A percentile compares a stretch with the other conserved stretches of the same genome.
These are phyloP conservation scores for Scolopax rusticola DNA, from an alignment of 2,797 vertebrate genomes.

Conservation along the genomic window DNA sequence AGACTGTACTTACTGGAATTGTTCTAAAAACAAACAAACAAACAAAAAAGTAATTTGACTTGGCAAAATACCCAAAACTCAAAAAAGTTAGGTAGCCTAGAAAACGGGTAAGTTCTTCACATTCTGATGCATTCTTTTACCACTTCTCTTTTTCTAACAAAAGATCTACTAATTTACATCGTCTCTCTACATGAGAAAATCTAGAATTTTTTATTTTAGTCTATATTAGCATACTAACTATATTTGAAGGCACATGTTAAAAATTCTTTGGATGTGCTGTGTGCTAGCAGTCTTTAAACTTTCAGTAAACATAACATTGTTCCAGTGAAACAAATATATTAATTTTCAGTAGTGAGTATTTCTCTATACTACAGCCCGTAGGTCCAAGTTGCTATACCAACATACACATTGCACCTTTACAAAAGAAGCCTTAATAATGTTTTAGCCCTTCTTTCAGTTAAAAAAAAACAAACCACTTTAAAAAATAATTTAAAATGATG, in stretches of 20 bases:
- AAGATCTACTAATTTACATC: not conserved
- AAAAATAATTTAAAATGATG: constrained; percentile 48
- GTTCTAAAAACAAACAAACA: not conserved
- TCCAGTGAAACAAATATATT: constrained; percentile 36
- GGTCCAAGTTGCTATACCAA: not conserved
- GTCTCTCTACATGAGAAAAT: not conserved
- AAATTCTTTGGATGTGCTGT: constrained; percentile 12
- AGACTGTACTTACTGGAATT: not conserved
- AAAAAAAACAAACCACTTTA: not conserved
- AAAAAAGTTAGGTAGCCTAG: not conserved
- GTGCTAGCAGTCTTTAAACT: not conserved
- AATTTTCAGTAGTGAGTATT: constrained; percentile 17
- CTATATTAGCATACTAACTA: constrained; percentile 19
- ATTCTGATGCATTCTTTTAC: not conserved
- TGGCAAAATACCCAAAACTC: constrained; percentile 8
- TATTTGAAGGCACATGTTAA: not conserved
- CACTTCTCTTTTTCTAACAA: constrained; percentile 12
- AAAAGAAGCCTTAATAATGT: not conserved
- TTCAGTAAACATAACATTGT: not conserved
- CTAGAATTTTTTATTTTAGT: not conserved
- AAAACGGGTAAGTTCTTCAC: constrained; percentile 22
- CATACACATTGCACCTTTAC: constrained; percentile 4
- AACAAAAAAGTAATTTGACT: not conserved
- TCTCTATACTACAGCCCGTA: not conserved
- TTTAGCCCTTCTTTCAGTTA: not conserved